Conservation (phyloP, 2,113 vertebrate genomes). For the Typhlomys cinereus region DNA sequence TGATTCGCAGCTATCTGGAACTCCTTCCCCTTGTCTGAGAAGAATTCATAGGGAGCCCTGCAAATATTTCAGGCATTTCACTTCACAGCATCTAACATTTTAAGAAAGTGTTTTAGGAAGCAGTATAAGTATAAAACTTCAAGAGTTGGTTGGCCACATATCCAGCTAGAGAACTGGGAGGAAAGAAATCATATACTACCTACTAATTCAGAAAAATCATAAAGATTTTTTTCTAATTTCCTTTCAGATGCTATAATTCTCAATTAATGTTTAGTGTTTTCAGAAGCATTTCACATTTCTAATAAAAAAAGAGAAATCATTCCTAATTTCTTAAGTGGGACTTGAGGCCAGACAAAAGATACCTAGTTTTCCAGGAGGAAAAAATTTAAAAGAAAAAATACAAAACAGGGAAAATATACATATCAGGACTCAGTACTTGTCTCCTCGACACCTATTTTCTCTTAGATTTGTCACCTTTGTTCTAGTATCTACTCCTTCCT, state of each 20-base stretch:
- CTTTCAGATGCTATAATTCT: neutral
- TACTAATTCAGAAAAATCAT: neutral
- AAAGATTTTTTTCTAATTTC: neutral
- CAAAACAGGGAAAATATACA: neutral
- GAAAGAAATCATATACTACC: neutral
- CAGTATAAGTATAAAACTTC: neutral
- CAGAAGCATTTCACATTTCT: neutral
- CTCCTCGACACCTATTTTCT: neutral
- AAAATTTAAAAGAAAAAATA: neutral
- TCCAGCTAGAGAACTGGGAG: neutral
- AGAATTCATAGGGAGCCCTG: neutral
- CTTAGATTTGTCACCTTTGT: neutral
- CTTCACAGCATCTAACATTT: neutral
- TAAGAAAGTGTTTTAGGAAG: neutral
- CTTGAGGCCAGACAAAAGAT: neutral
- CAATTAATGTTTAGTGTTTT: neutral
- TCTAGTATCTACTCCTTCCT: neutral
- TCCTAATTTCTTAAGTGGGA: neutral
- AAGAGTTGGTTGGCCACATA: neutral
- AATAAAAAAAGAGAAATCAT: neutral
- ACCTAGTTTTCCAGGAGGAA: neutral
- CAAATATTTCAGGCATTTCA: neutral
- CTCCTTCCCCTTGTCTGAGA: neutral
- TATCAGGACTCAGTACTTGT: neutral
- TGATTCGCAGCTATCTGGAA: neutral